Conservation (phyloP, 2,888 invertebrate genomes). For the Flabesymbios commensalis region DNA sequence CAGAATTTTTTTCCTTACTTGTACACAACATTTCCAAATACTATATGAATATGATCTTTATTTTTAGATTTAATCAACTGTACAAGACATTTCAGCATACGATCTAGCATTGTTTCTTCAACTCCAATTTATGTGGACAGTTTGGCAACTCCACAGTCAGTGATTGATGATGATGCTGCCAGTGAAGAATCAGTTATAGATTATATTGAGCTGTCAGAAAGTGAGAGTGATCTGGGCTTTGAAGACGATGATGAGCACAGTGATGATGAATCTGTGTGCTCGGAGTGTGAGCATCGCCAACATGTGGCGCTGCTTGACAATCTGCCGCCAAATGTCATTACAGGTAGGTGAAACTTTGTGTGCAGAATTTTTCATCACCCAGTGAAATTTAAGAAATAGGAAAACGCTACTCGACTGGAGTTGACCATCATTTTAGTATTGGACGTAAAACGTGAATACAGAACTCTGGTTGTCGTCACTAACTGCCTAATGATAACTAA, state of each 20-base stretch:
- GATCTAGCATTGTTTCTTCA: constrained; percentile 52
- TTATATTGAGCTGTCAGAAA: background rate
- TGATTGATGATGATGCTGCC: constrained; percentile 67
- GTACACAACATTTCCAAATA: too few species aligned
- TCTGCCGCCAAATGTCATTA: constrained; percentile 80
- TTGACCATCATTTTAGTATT: too few species aligned
- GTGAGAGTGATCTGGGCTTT: background rate
- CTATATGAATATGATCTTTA: too few species aligned
- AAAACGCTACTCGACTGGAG: too few species aligned
- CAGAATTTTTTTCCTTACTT: too few species aligned
- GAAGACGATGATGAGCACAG: background rate
- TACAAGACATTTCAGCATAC: constrained; percentile 82
- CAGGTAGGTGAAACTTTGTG: constrained; percentile 41
- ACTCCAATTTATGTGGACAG: constrained; percentile 12
- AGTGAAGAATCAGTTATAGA: constrained; percentile 77
- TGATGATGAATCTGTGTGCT: constrained; percentile 15
- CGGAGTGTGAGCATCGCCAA: constrained; percentile 83
- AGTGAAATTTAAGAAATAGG: too few species aligned
- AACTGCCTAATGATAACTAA: too few species aligned
- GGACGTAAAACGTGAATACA: too few species aligned
- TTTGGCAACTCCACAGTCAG: too few species aligned
- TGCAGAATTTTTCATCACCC: too few species aligned
- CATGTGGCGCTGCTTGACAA: constrained; percentile 83
- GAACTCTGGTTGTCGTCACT: too few species aligned
- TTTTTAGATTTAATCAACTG: constrained; percentile 81